Conservation (phyloP, 2,888 invertebrate genomes). For the Diarsia rubi region DNA sequence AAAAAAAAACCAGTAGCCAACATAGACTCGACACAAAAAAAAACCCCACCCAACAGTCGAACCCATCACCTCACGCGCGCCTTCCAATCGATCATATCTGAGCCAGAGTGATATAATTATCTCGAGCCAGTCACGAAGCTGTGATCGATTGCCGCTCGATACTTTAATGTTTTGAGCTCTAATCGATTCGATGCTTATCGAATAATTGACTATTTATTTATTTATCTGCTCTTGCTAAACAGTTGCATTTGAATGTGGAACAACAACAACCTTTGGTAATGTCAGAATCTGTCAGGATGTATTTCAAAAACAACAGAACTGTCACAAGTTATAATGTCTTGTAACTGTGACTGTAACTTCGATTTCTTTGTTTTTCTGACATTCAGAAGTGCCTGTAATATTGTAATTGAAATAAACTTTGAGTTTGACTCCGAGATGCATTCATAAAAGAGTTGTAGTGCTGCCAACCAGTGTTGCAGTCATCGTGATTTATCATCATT, state of each 20-base stretch:
- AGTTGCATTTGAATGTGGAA: constrained; percentile 13
- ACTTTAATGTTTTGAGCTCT: constrained; percentile 51
- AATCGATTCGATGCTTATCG: constrained; percentile 57
- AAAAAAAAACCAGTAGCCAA: constrained; percentile 41
- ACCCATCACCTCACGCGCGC: constrained; percentile 39
- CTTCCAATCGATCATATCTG: constrained; percentile 57
- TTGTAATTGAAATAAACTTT: too few species aligned
- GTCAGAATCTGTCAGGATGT: too few species aligned
- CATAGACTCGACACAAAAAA: constrained; percentile 10
- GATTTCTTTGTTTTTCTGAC: too few species aligned
- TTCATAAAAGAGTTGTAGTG: neutral
- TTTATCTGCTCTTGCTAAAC: constrained; percentile 46
- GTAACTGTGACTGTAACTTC: too few species aligned
- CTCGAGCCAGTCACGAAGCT: constrained; percentile 54
- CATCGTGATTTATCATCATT: neutral
- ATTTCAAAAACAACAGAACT: too few species aligned
- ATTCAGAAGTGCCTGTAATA: too few species aligned
- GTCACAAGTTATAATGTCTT: too few species aligned
- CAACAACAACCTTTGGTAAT: neutral
- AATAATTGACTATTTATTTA: constrained; percentile 62
- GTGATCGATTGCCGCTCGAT: constrained; percentile 60
- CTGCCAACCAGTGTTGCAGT: neutral
- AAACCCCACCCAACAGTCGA: constrained; percentile 26
- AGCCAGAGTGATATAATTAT: constrained; percentile 64
- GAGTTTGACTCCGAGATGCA: too few species aligned